Evolutionary conservation across 2,888 invertebrate species (phyloP).

Genomic region (Scaptomyza flava): DNA sequence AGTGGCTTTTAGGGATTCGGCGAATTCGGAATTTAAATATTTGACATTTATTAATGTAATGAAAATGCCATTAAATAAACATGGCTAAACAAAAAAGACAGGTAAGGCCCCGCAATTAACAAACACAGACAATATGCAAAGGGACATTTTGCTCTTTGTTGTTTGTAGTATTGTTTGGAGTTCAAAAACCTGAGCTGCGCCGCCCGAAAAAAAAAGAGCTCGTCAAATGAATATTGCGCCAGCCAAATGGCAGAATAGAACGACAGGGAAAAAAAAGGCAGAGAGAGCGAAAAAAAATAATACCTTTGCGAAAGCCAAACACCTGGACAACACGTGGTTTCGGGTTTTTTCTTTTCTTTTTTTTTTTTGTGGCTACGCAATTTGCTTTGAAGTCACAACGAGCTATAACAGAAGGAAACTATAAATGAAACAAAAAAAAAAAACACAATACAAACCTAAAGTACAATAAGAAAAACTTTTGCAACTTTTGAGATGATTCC

Average conservation of each 20-base stretch:
- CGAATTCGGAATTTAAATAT: constrained; percentile 70
- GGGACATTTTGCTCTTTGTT: constrained; percentile 24
- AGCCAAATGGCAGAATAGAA: too few species aligned
- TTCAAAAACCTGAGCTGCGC: constrained; percentile 39
- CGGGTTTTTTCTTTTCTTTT: constrained; percentile 1
- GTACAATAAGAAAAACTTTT: constrained; percentile 17
- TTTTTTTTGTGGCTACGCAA: constrained; percentile 31
- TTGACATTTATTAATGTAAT: constrained; percentile 78
- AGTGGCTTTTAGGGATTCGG: constrained; percentile 8
- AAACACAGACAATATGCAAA: constrained; percentile 5
- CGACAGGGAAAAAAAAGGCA: constrained; percentile 1
- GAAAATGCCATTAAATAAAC: constrained; percentile 72
- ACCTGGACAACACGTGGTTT: constrained; percentile 76
- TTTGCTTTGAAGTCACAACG: constrained; percentile 68
- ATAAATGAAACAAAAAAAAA: constrained; percentile 14
- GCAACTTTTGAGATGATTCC: neutral
- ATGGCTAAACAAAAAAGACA: constrained; percentile 65
- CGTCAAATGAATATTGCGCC: constrained; percentile 30
- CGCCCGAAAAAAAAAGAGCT: constrained; percentile 19
- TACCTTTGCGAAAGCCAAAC: constrained; percentile 50
- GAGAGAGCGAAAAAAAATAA: constrained; percentile 7
- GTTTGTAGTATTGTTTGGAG: constrained; percentile 17
- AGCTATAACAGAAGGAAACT: constrained; percentile 15
- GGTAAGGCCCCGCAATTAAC: constrained; percentile 44
- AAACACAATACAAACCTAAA: constrained; percentile 8